Conservation (phyloP, 2,113 vertebrate genomes). For the Condylura cristata region DNA sequence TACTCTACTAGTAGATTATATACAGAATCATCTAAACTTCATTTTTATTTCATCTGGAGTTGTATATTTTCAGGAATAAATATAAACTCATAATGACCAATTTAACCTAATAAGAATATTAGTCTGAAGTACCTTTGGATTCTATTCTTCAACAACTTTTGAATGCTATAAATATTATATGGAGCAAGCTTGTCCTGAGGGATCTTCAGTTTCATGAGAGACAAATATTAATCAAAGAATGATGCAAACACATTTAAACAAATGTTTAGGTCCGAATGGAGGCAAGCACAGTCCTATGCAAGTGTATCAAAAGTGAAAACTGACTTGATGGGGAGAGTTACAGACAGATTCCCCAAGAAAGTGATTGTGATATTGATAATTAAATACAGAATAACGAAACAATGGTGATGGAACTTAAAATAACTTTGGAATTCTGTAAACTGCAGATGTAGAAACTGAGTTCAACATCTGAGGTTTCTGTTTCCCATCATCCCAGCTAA, state of each 20-base stretch:
- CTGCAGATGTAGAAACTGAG: not conserved
- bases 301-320: not conserved
- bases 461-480: not conserved
- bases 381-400: not conserved
- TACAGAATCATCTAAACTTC: not conserved
- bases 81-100: not conserved
- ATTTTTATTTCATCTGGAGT: not conserved
- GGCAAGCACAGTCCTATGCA: not conserved
- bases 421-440: not conserved
- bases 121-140: not conserved
- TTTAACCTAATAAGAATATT: not conserved
- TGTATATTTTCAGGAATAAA: not conserved
- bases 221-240: not conserved
- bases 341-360: not conserved
- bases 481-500: not conserved
- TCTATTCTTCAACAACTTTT: not conserved
- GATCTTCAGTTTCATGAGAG: not conserved
- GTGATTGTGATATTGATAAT: not conserved
- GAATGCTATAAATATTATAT: not conserved
- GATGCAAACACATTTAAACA: not conserved
- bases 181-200: not conserved
- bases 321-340: not conserved
- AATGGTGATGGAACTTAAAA: not conserved
- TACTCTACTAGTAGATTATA: not conserved
- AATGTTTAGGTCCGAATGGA: not conserved